Conservation (phyloP, 2,797 vertebrate species). For the Monodelphis domestica region DNA sequence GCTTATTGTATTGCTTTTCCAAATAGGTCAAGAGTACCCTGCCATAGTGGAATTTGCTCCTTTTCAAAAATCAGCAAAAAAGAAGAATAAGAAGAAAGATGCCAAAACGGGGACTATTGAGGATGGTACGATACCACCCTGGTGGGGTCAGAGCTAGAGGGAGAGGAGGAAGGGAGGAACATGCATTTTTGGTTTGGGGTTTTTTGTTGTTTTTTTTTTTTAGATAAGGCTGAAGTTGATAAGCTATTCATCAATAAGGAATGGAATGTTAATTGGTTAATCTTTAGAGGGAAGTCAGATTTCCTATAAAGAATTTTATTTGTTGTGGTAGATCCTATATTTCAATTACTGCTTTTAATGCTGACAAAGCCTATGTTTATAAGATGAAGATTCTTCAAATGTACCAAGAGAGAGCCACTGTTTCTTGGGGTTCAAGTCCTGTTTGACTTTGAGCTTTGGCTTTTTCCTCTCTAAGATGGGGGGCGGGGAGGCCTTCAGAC, state of each 20-base stretch:
- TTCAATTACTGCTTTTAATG: slow-evolving; percentile 6
- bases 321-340: slow-evolving; percentile 45
- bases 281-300: slow-evolving; percentile 31
- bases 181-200: too few species aligned
- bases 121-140: slow-evolving; percentile 89
- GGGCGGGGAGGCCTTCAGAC: too few species aligned
- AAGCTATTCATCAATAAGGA: slow-evolving; percentile 26
- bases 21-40: slow-evolving; percentile 96
- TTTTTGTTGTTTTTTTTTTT: too few species aligned
- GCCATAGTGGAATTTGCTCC: slow-evolving; percentile 99
- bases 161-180: not conserved
- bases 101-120: slow-evolving; percentile 96
- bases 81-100: slow-evolving; percentile 97
- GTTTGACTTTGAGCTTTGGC: not conserved
- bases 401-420: slow-evolving; percentile 33
- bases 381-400: slow-evolving; percentile 35
- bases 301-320: slow-evolving; percentile 26
- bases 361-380: not conserved
- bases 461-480: not conserved
- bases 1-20: slow-evolving; percentile 27
- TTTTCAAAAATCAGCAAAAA: slow-evolving; percentile 98
- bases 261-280: slow-evolving; percentile 24
- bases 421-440: slow-evolving; percentile 48
- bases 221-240: slow-evolving; percentile 47
- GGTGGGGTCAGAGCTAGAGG: slow-evolving; percentile 15